Evolutionary conservation across 1,140 invertebrate species (phyloP).

Genomic region (Drosophila carrolli): DNA sequence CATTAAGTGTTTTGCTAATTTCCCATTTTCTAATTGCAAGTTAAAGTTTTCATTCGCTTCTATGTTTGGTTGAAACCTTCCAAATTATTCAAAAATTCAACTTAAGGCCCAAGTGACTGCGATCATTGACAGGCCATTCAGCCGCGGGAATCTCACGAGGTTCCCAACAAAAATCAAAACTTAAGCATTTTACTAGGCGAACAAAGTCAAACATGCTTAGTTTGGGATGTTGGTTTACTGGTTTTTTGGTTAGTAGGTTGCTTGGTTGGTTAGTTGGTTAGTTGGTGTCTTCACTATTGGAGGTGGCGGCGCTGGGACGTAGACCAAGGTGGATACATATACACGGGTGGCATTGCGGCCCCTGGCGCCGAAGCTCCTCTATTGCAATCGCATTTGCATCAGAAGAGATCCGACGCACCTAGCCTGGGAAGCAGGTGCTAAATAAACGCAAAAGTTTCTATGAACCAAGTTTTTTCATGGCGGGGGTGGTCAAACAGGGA

Average conservation of each 20-base stretch:
- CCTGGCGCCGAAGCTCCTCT: conserved; percentile 28
- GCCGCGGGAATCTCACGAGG: conserved; percentile 37
- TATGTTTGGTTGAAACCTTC: conserved; percentile 61
- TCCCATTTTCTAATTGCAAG: conserved; percentile 27
- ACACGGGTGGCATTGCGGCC: conserved; percentile 31
- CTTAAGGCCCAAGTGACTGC: conserved; percentile 71
- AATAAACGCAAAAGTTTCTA: conserved; percentile 82
- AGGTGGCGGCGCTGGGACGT: conserved; percentile 63
- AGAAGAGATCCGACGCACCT: conserved; percentile 46
- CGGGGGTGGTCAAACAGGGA: background rate
- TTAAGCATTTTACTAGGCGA: conserved; percentile 45
- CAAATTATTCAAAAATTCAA: conserved; percentile 46
- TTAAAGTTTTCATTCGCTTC: conserved; percentile 4
- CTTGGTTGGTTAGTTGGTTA: conserved; percentile 19
- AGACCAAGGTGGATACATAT: conserved; percentile 57
- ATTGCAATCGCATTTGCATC: conserved; percentile 7
- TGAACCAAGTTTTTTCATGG: conserved; percentile 67
- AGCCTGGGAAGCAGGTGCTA: conserved; percentile 75
- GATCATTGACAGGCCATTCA: conserved; percentile 13
- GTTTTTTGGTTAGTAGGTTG: conserved; percentile 18
- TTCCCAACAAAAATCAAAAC: conserved; percentile 36
- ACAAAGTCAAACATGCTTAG: conserved; percentile 47
- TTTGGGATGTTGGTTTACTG: conserved; percentile 36
- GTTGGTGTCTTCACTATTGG: conserved; percentile 50
- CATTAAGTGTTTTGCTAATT: conserved; percentile 64